phyloP scores from a whole-genome alignment of 2,113 vertebrate genomes.

The Naja naja region DNA sequence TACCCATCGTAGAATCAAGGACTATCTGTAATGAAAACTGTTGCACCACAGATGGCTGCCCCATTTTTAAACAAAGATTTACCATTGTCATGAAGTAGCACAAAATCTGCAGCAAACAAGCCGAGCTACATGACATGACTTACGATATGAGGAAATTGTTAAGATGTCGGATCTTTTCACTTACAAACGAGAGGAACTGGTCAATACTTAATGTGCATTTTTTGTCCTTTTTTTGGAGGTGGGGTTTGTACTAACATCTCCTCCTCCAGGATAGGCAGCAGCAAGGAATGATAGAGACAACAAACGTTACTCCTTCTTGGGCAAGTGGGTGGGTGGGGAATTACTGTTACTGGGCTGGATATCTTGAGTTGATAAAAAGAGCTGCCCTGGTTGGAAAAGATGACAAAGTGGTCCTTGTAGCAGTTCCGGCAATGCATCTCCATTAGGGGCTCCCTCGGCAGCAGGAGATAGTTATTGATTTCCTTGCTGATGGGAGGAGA shows the following conservation, averaged over 20 bases:
- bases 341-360: neutral
- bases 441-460: constrained; percentile 17
- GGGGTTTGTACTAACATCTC: neutral
- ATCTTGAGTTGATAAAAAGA: neutral
- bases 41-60: neutral
- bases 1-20: neutral
- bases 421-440: constrained; percentile 13
- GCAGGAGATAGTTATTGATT: constrained; percentile 36
- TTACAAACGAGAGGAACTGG: too few relatives aligned
- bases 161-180: neutral
- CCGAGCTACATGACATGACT: neutral
- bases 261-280: neutral
- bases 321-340: too few relatives aligned
- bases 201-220: neutral
- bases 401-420: neutral
- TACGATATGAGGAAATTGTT: neutral
- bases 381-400: neutral
- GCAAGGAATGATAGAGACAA: neutral
- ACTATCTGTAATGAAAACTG: neutral
- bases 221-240: neutral
- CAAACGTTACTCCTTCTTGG: neutral
- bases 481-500: constrained; percentile 28
- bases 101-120: neutral
- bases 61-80: neutral
- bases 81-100: neutral